Evolutionary conservation across 2,888 invertebrate species (phyloP), one percentile per base, ranked within the genome.

Genomic region (Andrena trimmerana): DNA sequence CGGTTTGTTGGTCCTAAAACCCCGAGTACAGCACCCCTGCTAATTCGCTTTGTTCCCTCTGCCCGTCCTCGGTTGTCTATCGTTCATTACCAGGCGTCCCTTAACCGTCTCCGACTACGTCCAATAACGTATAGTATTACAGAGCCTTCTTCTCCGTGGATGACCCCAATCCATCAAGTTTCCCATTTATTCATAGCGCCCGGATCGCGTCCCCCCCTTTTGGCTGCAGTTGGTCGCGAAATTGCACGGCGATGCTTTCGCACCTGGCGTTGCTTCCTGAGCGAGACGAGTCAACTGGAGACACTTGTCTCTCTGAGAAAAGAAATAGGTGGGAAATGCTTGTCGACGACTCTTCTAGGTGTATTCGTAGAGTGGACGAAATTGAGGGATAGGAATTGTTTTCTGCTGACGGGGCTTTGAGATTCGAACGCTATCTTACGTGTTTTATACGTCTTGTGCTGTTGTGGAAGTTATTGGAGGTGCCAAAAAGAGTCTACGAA

Each of bases 21-120:
- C 70, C 71, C 33, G 54, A 76, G 54, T 54, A 57, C 62, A n/a
- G 31, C 16, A 27, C 33, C 60, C 42, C 74, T 20, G 73, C 20
- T 81, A 71, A 76, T 67, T 82, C 60, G 24, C 42, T 74, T 79
- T 82, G 62, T 68, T 75, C 66, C 71, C 52, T 68, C 65, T 59
- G 27, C 31, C 48, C 29, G 13, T 33, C 69, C 60, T 50, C 27
- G 29, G 54, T 31, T 66, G 27, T 27, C 24, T 66, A 42, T 33
- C 48, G 36, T 42, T 79, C 54, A 27, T 74, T 79, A 79, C 8
- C 24, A 24, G 59, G 52, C 54, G 52, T 36, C 27, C 66, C 57
- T 81, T 48, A n/a, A 60, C 31, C 52, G 10, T 42, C 50, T 33
- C 20, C 63, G n/a, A n/a, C 50, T 42, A 20, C 31, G 33, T 59